Base-by-base conservation (phyloP, 2,797 vertebrate species). In the Apogon hyalosoma region DNA sequence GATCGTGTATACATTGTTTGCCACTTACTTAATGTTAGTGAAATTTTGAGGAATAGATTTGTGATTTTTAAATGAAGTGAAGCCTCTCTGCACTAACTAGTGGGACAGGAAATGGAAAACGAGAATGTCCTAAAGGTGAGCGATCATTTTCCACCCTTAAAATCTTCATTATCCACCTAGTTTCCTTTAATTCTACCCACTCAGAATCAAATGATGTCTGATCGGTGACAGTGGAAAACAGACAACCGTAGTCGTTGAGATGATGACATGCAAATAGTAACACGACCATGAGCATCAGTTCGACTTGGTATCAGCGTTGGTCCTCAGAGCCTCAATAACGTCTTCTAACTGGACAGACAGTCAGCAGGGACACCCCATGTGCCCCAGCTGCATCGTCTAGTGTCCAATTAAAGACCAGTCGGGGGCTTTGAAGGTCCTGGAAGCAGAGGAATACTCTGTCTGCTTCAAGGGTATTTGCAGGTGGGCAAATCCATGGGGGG, bases 381-480 rank as follows among this genome's bases (percentile, higher is more conserved):
- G 88, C 85, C 90, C 77, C 93, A 94, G 92, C 92, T 95, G 90
- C 54, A 69, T 79, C 75, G 68, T 86, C 83, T 86, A 84, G 13
- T 60, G 60, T 83, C 75, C 86, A 92, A 93, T 93, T 94, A 94
- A 84, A 91, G 90, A 81, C 48, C 63, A 86, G 86, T 77, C 69
- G 80, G 84, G 87, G 77, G 71, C 74, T 69, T 64, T 74, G 24
- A 70, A 77, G 63, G 41, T 51, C 75, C 59, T 53, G 76, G 79
- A 80, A 11, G 0, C 79, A 88, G 82, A 24, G 33, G 11, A 15
- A 53, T 14, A 13, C 24, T 41, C 39, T 68, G 65, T 41, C 55
- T 72, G 47, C 16, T 85, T 89, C 88, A 92, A 93, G 93, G 94
- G 91, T 56, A 19, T 82, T 47, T 74, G 84, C 94, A 95, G 93